Conservation (phyloP, 2,888 invertebrate genomes). For the Xanthia togata region DNA sequence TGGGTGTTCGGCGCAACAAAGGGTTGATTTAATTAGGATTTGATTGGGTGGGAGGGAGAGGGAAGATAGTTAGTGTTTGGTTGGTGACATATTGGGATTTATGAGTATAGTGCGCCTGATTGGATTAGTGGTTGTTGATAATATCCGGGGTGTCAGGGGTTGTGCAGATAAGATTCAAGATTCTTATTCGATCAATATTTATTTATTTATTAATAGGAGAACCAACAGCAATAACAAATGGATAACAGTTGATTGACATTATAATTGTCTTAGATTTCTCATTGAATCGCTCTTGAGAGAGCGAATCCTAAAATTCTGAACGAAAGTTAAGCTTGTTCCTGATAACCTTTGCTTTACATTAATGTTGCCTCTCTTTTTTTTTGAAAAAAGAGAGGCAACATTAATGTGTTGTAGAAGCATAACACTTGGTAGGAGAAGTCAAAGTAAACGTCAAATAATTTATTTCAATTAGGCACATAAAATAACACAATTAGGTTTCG, state of each 20-base stretch:
- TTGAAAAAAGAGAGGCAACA: not conserved
- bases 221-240: too few species aligned
- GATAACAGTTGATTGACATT: too few species aligned
- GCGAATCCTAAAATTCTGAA: not conserved
- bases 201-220: too few species aligned
- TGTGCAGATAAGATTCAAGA: not conserved
- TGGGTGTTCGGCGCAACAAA: conserved; percentile 73
- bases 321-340: not conserved
- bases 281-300: not conserved
- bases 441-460: too few species aligned
- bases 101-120: not conserved
- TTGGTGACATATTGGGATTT: conserved; percentile 18
- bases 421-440: not conserved
- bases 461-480: too few species aligned
- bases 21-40: conserved; percentile 72
- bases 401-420: not conserved
- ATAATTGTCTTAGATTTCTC: not conserved
- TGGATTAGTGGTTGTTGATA: not conserved
- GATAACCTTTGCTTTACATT: not conserved
- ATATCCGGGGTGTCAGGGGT: not conserved
- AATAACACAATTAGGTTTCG: not conserved
- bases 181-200: not conserved
- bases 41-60: conserved; percentile 60
- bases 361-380: too few species aligned
- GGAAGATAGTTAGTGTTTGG: conserved; percentile 13